Percentiles rank a stretch among this genome's conserved stretches.
These are phyloP conservation scores for Eupsilia transversa DNA, from an alignment of 2,888 invertebrate genomes.

Conservation along the genomic window DNA sequence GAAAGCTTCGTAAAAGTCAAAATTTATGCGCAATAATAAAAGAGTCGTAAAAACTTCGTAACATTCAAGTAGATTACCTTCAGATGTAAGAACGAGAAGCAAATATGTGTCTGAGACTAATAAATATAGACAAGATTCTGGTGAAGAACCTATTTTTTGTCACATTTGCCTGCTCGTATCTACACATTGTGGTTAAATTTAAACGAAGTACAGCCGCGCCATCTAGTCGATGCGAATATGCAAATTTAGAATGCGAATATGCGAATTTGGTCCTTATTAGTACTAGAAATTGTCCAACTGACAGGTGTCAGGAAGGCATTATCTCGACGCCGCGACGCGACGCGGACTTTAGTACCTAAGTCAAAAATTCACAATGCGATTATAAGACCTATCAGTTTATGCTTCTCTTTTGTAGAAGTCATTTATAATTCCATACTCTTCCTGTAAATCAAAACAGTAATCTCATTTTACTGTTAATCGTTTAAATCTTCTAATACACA, in stretches of 20 bases:
- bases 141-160: conserved; percentile 23
- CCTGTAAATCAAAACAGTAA: conserved; percentile 1
- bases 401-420: background rate
- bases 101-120: conserved; percentile 25
- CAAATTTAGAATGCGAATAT: background rate
- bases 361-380: background rate
- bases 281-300: too few relatives aligned
- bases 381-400: background rate
- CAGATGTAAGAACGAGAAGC: conserved; percentile 51
- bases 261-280: too few relatives aligned
- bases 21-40: conserved; percentile 69
- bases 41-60: conserved; percentile 66
- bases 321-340: too few relatives aligned
- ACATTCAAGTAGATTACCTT: conserved; percentile 65
- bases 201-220: background rate
- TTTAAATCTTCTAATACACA: background rate
- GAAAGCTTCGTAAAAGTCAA: conserved; percentile 66
- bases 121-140: conserved; percentile 21
- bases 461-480: background rate
- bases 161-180: background rate
- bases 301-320: too few relatives aligned
- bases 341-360: too few relatives aligned
- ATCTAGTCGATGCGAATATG: too few relatives aligned
- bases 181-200: conserved; percentile 19
- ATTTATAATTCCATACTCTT: too few relatives aligned